Evolutionary conservation across 2,888 invertebrate genomes (phyloP).

Genomic region (Acronicta leporina): DNA sequence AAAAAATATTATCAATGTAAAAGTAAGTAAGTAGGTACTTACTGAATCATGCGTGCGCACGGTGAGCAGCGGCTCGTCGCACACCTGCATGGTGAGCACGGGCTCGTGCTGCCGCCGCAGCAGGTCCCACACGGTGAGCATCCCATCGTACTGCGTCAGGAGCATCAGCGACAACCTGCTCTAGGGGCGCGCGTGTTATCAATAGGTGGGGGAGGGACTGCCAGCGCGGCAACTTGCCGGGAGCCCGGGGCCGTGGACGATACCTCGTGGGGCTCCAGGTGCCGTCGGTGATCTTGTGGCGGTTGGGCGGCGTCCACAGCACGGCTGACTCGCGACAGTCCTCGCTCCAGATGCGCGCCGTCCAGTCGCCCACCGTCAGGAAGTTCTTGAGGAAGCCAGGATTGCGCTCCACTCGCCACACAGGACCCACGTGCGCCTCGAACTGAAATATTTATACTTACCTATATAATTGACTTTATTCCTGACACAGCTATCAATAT

Average conservation of each 20-base stretch:
- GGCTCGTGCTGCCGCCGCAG: conserved; percentile 95
- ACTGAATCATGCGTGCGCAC: conserved; percentile 80
- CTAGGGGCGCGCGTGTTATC: not conserved
- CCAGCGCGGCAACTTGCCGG: not conserved
- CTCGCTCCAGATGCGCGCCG: conserved; percentile 97
- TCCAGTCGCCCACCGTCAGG: conserved; percentile 98
- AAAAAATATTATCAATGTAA: not conserved
- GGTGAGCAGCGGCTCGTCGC: conserved; percentile 83
- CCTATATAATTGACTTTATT: not conserved
- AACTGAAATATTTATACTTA: conserved; percentile 71
- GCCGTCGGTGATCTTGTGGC: conserved; percentile 91
- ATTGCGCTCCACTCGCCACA: conserved; percentile 95
- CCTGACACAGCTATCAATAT: too few species aligned
- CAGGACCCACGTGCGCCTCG: conserved; percentile 94
- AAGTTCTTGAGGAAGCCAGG: conserved; percentile 98
- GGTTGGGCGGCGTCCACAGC: conserved; percentile 94
- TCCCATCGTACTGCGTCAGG: conserved; percentile 93
- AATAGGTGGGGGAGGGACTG: not conserved
- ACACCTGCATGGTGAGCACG: conserved; percentile 88
- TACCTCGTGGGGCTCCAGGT: conserved; percentile 95
- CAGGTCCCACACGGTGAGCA: conserved; percentile 96
- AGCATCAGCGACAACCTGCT: conserved; percentile 94
- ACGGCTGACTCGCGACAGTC: conserved; percentile 97
- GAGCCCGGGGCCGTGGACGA: too few species aligned
- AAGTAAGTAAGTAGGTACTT: conserved; percentile 8